Base-by-base conservation (phyloP, 2,888 invertebrate species). In the Scotopteryx bipunctaria region DNA sequence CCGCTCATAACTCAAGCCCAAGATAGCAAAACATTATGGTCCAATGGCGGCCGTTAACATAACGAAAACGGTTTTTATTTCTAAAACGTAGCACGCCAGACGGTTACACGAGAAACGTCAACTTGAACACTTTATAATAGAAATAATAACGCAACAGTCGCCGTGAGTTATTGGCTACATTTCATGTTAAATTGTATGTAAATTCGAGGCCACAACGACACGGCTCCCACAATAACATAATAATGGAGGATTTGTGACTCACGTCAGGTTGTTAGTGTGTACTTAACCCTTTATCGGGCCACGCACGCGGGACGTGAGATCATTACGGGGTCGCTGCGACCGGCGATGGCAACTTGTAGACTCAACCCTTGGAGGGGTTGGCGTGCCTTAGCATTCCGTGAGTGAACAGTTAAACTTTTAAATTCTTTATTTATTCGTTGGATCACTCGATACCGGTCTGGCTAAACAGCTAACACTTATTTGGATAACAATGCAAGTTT, bases 121-220 rank as follows among this genome's bases (percentile, higher is more conserved):
- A 77, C 68, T 78, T 78, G 81, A 86, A 82, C 83, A 82, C 82
- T 84, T 86, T 84, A 86, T 86, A 87, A 85, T 85, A 85, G 84
- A 86, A 86, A 86, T 86, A 85, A 86, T 86, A 86, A 86, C 80
- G 81, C 73, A 81, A 83, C 85, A 81, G 78, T 78, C 76, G 81
- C 71, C 72, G 74, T 88, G 86, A 89, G 79, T 86, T 88, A 88
- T 88, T 87, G 85, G 79, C 83, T 83, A 86, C 88, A 85, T 88
- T 89, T 89, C 84, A 86, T 86, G 87, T 88, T 88, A 88, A 89
- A 88, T 86, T 86, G 86, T 89, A 89, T 89, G 89, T 89, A 88
- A 89, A 89, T 89, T 84, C 68, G 79, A 76, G 78, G 78, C 80
- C 83, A 75, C 80, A 74, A 69, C 83, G 85, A 83, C 86, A 83